These are phyloP conservation scores for Ernsta delagoae DNA, from an alignment of 2,888 invertebrate species.

Conservation along the genomic window DNA sequence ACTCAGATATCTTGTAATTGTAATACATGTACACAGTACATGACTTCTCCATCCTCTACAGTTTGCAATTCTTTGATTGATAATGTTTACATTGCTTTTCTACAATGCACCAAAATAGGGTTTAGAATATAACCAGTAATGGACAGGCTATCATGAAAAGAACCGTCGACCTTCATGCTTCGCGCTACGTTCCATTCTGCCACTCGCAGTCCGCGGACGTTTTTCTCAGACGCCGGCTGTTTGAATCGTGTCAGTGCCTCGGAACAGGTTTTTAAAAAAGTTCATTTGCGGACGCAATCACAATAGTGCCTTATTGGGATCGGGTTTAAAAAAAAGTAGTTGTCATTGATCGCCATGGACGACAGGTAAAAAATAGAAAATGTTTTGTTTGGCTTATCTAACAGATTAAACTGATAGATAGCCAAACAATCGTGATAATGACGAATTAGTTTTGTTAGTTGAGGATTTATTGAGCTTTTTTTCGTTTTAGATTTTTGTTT, in stretches of 20 bases:
- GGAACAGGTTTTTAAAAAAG: slow-evolving; percentile 63
- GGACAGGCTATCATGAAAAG: slow-evolving; percentile 15
- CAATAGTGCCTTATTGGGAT: slow-evolving; percentile 44
- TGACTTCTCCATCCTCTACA: neutral
- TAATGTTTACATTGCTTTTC: slow-evolving; percentile 44
- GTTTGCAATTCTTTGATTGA: neutral
- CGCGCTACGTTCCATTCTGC: slow-evolving; percentile 44
- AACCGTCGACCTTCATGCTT: slow-evolving; percentile 15
- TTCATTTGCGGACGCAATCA: slow-evolving; percentile 45
- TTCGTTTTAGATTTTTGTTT: slow-evolving; percentile 44
- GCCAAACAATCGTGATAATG: neutral
- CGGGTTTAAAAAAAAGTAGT: slow-evolving; percentile 47
- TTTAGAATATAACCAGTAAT: slow-evolving; percentile 45
- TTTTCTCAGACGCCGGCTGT: slow-evolving; percentile 69
- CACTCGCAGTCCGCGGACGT: slow-evolving; percentile 66
- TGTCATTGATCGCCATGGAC: slow-evolving; percentile 59
- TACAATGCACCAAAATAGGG: slow-evolving; percentile 3
- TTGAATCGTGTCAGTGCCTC: slow-evolving; percentile 48
- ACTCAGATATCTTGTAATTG: slow-evolving; percentile 33
- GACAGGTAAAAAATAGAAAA: slow-evolving; percentile 46
- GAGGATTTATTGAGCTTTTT: slow-evolving; percentile 35
- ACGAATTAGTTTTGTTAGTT: slow-evolving; percentile 28
- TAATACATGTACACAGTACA: slow-evolving; percentile 14
- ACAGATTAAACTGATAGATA: slow-evolving; percentile 11
- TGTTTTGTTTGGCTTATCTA: slow-evolving; percentile 31